Evolutionary conservation across 2,888 invertebrate genomes (phyloP).

Genomic region (Hemithea aestivaria): DNA sequence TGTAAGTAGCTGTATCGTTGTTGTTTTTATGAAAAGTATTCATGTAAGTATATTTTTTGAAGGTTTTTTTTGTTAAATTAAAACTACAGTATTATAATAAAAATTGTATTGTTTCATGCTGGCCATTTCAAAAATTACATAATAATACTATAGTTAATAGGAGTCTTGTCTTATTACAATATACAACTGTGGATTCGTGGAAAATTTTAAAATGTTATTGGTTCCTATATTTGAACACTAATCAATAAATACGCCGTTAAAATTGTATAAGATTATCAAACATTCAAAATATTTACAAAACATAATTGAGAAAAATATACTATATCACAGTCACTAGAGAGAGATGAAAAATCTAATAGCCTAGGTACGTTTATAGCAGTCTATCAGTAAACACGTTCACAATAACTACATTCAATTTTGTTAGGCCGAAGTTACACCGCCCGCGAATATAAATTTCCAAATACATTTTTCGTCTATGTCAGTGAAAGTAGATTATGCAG

Average conservation of each 20-base stretch:
- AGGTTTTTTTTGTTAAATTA: constrained; percentile 9
- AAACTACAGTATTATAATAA: constrained; percentile 36
- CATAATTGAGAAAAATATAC: constrained; percentile 67
- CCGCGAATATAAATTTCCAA: constrained; percentile 21
- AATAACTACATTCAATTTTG: constrained; percentile 47
- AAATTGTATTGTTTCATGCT: constrained; percentile 50
- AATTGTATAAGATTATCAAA: constrained; percentile 78
- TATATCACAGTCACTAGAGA: constrained; percentile 78
- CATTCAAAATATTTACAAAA: constrained; percentile 70
- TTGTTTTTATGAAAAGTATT: no score
- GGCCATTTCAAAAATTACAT: constrained; percentile 49
- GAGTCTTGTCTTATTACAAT: constrained; percentile 38
- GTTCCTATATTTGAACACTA: constrained; percentile 21
- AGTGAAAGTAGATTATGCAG: no score
- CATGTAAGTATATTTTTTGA: no score
- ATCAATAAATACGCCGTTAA: constrained; percentile 62
- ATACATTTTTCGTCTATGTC: not conserved
- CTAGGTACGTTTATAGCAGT: constrained; percentile 61
- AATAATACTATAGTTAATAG: constrained; percentile 43
- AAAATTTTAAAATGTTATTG: constrained; percentile 37
- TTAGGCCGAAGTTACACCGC: constrained; percentile 41
- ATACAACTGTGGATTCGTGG: constrained; percentile 10
- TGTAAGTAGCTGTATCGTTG: no score
- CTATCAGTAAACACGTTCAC: constrained; percentile 44
- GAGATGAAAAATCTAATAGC: constrained; percentile 58